These are phyloP conservation scores for Drosophila ohnishii DNA, from an alignment of 1,140 invertebrate genomes.

Conservation along the genomic window DNA sequence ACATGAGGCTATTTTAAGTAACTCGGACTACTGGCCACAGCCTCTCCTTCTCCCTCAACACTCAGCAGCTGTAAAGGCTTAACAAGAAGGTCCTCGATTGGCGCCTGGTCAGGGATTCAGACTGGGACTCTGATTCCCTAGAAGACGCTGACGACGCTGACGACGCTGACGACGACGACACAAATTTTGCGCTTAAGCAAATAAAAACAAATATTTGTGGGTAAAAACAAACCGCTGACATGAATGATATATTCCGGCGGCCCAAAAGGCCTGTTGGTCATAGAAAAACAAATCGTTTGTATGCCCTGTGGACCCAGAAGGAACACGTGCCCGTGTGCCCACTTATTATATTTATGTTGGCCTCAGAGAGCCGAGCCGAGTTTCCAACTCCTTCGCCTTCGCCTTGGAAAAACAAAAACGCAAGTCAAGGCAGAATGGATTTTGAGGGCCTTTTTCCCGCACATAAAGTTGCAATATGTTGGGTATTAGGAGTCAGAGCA, in stretches of 20 bases:
- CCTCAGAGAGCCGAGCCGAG: constrained; percentile 5
- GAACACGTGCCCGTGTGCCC: constrained; percentile 76
- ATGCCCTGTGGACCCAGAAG: constrained; percentile 20
- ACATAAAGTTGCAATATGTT: constrained; percentile 79
- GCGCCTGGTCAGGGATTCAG: constrained; percentile 40
- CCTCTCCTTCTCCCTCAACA: not conserved
- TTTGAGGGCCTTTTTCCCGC: constrained; percentile 43
- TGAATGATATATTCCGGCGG: constrained; percentile 15
- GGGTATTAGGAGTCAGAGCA: constrained; percentile 59
- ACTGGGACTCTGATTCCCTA: constrained; percentile 21
- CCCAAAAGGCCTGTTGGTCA: constrained; percentile 57
- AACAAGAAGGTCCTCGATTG: constrained; percentile 45
- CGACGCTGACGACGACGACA: constrained; percentile 32
- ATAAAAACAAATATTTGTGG: constrained; percentile 75
- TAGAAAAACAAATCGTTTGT: constrained; percentile 71
- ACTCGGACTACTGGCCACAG: constrained; percentile 7
- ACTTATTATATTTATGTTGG: constrained; percentile 69
- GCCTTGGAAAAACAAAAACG: constrained; percentile 49
- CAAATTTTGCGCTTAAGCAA: constrained; percentile 64
- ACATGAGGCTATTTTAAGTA: constrained; percentile 25
- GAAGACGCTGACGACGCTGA: constrained; percentile 26
- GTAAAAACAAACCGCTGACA: constrained; percentile 63
- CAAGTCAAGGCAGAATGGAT: constrained; percentile 28
- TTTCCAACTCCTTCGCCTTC: constrained; percentile 12
- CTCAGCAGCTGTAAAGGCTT: constrained; percentile 66